Base-by-base conservation (phyloP, 2,797 vertebrate species). In the Aeoliscus strigatus region DNA sequence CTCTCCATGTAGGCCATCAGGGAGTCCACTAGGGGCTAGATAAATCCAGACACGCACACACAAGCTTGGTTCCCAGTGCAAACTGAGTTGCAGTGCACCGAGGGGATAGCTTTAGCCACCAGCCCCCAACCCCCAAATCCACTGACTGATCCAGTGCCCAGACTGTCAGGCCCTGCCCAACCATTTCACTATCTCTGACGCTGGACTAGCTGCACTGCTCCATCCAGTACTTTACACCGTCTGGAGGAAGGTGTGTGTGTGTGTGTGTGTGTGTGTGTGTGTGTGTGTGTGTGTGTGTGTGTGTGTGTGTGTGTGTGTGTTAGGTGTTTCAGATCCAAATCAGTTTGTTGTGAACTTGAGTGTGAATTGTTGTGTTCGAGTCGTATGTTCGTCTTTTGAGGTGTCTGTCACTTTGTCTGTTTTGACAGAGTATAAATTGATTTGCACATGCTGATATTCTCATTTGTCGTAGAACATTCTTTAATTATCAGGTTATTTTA, bases 131-230 rank as follows among this genome's bases (percentile, higher is more conserved):
- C 52, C 48, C 62, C 69, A 78, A 84, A 85, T 82, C 79, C 73
- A 77, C 75, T 68, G 80, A 83, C 78, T 87, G 86, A 87, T 88
- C 84, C 80, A 67, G 75, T 87, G 86, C 86, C 86, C 83, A 79
- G 80, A 73, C 73, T 61, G 68, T 79, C 61, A 31, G 71, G 55
- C 61, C 68, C 62, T 67, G 72, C 54, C 62, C 68, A 51, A 62
- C 63, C 51, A 6, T 52, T 4, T 14, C 39, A 39, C 74, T 73
- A 75, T 77, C 60, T 75, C 73, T 74, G 13, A 72, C n/a, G n/a
- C n/a, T n/a, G n/a, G n/a, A n/a, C n/a, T n/a, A n/a, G n/a, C n/a
- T n/a, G n/a, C n/a, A n/a, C n/a, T n/a, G n/a, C n/a, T n/a, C n/a
- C n/a, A n/a, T n/a, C n/a, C n/a, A n/a, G n/a, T n/a, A n/a, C n/a